phyloP scores from a whole-genome alignment of 2,797 vertebrate species.

The Eulemur rubriventer region DNA sequence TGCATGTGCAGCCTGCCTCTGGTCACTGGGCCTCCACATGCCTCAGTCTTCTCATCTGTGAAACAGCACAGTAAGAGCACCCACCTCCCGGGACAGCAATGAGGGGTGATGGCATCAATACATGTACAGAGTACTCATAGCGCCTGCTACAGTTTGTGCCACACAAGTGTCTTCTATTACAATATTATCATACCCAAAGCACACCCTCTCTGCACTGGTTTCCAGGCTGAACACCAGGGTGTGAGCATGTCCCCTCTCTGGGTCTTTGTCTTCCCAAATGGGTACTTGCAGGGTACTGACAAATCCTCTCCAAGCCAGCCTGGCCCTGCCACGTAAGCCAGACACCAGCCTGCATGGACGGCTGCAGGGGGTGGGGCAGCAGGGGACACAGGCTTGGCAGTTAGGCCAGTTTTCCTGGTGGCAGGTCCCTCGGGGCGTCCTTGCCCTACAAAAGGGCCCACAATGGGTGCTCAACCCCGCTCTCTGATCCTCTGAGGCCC shows the following conservation, averaged over 20 bases:
- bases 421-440: neutral
- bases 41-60: neutral
- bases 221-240: neutral
- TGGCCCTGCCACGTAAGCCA: neutral
- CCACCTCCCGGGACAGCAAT: rapidly evolving
- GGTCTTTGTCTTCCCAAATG: neutral
- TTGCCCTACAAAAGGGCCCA: neutral
- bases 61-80: neutral
- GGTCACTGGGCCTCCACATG: rapidly evolving
- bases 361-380: neutral
- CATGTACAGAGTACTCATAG: rapidly evolving
- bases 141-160: too few relatives aligned
- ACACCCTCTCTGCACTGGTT: too few relatives aligned
- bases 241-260: rapidly evolving
- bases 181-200: too few relatives aligned
- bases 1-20: rapidly evolving
- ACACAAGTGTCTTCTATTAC: rapidly evolving
- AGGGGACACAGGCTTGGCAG: neutral
- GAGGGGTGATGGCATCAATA: rapidly evolving
- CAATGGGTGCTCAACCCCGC: too few relatives aligned
- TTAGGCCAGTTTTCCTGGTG: neutral
- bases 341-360: neutral
- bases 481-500: neutral
- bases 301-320: rapidly evolving
- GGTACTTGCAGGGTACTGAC: neutral